Conservation (phyloP, 2,888 invertebrate genomes). For the Embidobia sp. region DNA sequence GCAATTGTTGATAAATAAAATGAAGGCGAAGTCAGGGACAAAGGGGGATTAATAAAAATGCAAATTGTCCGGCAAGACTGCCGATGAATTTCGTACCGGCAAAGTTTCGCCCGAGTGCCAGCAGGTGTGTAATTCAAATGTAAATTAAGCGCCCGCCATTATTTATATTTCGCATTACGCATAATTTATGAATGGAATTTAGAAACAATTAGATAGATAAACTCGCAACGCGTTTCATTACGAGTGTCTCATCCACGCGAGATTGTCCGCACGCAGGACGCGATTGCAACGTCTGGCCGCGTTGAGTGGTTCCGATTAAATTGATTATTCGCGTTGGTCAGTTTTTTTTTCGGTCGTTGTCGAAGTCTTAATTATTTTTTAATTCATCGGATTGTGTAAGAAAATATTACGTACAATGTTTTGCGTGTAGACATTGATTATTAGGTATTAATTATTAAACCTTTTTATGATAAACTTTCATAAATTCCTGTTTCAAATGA, state of each 20-base stretch:
- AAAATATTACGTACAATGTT: conserved; percentile 24
- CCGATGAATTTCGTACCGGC: conserved; percentile 58
- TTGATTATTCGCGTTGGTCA: conserved; percentile 28
- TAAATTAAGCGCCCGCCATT: conserved; percentile 59
- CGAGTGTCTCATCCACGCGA: neutral
- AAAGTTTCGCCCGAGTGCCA: conserved; percentile 45
- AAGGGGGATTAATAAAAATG: conserved; percentile 64
- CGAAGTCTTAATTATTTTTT: conserved; percentile 33
- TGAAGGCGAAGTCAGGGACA: conserved; percentile 23
- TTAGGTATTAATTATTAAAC: too few species aligned
- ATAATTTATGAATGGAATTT: conserved; percentile 60
- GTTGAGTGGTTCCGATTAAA: conserved; percentile 37
- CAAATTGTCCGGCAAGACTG: conserved; percentile 54
- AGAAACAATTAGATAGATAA: conserved; percentile 58
- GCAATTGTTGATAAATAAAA: conserved; percentile 56
- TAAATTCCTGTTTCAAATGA: too few species aligned
- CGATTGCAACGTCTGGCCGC: conserved; percentile 14
- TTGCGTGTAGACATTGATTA: too few species aligned
- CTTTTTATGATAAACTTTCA: too few species aligned
- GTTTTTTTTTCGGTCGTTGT: conserved; percentile 18
- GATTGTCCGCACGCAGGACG: neutral
- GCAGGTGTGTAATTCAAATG: conserved; percentile 63
- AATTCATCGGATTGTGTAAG: conserved; percentile 7
- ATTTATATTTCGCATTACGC: conserved; percentile 60
- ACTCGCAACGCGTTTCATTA: conserved; percentile 31